phyloP scores from a whole-genome alignment of 2,113 vertebrate species.

The Ammodytes marinus region DNA sequence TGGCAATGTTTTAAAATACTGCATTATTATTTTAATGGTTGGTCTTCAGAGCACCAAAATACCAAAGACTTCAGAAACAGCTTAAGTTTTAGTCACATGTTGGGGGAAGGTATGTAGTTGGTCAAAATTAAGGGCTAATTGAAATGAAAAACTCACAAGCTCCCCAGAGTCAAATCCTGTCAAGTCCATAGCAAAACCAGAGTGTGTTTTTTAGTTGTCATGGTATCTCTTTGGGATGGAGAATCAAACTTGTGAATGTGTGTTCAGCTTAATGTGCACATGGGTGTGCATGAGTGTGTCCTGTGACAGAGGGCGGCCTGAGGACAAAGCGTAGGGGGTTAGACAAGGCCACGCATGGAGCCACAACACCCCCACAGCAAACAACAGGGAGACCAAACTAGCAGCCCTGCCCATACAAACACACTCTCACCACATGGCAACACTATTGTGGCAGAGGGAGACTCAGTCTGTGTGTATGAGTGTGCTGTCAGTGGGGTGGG shows the following conservation, averaged over 20 bases:
- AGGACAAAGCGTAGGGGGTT: constrained; percentile 60
- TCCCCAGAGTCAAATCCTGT: neutral
- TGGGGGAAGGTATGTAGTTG: neutral
- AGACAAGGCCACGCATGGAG: constrained; percentile 65
- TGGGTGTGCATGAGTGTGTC: constrained; percentile 44
- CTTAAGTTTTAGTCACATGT: neutral
- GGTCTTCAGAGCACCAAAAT: no score
- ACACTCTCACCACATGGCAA: constrained; percentile 62
- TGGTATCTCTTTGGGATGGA: neutral
- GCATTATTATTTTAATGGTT: no score
- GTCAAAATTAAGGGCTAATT: neutral
- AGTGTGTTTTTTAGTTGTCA: neutral
- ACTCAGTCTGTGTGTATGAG: constrained; percentile 43
- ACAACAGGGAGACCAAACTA: constrained; percentile 67
- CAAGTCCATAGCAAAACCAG: neutral
- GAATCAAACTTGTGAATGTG: constrained; percentile 14
- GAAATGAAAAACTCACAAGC: neutral
- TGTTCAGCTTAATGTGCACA: constrained; percentile 11
- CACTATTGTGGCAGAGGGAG: constrained; percentile 66
- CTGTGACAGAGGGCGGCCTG: constrained; percentile 46
- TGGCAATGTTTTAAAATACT: no score
- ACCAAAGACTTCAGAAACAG: neutral
- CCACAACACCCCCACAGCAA: constrained; percentile 74
- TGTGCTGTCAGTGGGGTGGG: constrained; percentile 37
- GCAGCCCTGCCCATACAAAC: constrained; percentile 55